Evolutionary conservation across 2,888 invertebrate genomes (phyloP).

Genomic region (Sesia apiformis): DNA sequence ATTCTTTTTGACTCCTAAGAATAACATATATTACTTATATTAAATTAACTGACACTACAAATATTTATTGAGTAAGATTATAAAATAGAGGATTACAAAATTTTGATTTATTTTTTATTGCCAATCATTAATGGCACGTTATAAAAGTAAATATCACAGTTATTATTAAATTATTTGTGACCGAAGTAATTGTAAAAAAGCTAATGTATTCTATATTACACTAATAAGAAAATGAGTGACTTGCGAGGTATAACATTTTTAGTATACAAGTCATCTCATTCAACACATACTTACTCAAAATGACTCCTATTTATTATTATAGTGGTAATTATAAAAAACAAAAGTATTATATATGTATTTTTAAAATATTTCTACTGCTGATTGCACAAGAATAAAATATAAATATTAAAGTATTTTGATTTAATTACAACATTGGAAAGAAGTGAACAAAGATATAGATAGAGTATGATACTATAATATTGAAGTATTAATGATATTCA

Average conservation of each 20-base stretch:
- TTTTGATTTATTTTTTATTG: constrained; percentile 57
- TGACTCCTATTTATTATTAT: too few species aligned
- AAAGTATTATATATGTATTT: too few species aligned
- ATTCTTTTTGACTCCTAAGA: constrained; percentile 15
- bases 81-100: constrained; percentile 17
- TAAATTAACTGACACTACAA: constrained; percentile 11
- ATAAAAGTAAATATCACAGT: constrained; percentile 74
- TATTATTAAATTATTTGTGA: constrained; percentile 70
- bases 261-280: background rate
- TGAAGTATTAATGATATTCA: too few species aligned
- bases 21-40: constrained; percentile 17
- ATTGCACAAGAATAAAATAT: too few species aligned
- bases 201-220: constrained; percentile 23
- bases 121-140: constrained; percentile 55
- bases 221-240: constrained; percentile 30
- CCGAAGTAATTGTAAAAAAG: constrained; percentile 50
- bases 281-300: too few species aligned
- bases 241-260: constrained; percentile 21
- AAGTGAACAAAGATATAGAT: too few species aligned
- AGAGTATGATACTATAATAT: too few species aligned
- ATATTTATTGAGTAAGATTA: constrained; percentile 21
- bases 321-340: too few species aligned
- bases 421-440: too few species aligned
- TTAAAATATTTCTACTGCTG: too few species aligned
- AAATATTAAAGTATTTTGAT: too few species aligned